Percentiles rank a stretch among this genome's conserved stretches.
Conservation (phyloP, 2,797 vertebrate genomes). For the Typhlichthys eigenmanni region DNA sequence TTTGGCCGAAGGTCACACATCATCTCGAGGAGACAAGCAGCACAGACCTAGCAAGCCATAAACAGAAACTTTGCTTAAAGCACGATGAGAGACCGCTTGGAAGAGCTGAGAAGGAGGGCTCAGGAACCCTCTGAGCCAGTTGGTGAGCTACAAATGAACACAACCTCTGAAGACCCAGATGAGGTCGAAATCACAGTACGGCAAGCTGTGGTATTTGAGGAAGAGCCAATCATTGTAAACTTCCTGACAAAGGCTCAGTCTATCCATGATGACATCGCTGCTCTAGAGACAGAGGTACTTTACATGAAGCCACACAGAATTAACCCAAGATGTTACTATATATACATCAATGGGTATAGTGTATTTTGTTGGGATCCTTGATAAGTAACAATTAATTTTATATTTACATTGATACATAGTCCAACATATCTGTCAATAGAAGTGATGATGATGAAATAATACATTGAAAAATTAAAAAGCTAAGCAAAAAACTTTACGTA, state of each 20-base stretch:
- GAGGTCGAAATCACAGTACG: conserved; percentile 61
- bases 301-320: background rate
- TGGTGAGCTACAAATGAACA: conserved; percentile 11
- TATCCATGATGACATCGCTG: conserved; percentile 82
- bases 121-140: conserved; percentile 67
- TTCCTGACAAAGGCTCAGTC: conserved; percentile 85
- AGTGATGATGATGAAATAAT: background rate
- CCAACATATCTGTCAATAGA: background rate
- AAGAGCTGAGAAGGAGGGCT: conserved; percentile 83
- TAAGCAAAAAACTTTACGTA: background rate
- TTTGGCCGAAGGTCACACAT: background rate
- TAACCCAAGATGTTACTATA: too few relatives aligned
- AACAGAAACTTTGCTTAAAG: background rate
- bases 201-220: conserved; percentile 90
- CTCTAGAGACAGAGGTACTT: conserved; percentile 80
- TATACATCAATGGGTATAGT: too few relatives aligned
- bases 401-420: background rate
- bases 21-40: conserved; percentile 7
- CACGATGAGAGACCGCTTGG: conserved; percentile 88
- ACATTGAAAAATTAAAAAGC: background rate
- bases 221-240: conserved; percentile 85
- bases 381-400: too few relatives aligned
- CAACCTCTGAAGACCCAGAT: conserved; percentile 64
- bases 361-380: too few relatives aligned
- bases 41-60: background rate